These are phyloP conservation scores for Colossoma macropomum DNA, from an alignment of 2,113 vertebrate species.

Conservation along the genomic window DNA sequence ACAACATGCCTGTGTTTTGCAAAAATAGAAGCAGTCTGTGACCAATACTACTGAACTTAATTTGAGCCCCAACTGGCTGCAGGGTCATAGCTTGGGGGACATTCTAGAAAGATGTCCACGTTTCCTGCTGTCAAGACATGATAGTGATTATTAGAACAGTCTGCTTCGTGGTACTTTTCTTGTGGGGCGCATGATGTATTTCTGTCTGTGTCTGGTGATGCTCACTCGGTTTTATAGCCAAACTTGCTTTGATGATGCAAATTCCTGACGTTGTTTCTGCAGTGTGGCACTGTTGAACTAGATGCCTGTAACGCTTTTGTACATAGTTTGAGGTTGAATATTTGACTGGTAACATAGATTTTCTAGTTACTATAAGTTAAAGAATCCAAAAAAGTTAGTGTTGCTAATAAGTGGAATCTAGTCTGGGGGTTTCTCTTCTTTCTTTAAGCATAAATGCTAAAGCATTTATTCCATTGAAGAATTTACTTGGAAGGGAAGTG, in stretches of 20 bases:
- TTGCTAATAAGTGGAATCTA: too few relatives aligned
- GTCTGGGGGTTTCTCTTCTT: too few relatives aligned
- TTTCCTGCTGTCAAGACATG: slow-evolving; percentile 43
- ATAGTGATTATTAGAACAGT: slow-evolving; percentile 45
- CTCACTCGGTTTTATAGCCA: neutral
- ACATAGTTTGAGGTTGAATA: neutral
- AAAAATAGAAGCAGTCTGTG: slow-evolving; percentile 65
- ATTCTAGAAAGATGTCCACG: slow-evolving; percentile 32
- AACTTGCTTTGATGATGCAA: slow-evolving; percentile 16
- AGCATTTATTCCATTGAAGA: too few relatives aligned
- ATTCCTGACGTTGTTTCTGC: slow-evolving; percentile 25
- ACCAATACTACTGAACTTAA: slow-evolving; percentile 60
- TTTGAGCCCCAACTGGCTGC: slow-evolving; percentile 54
- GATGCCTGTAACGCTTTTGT: neutral
- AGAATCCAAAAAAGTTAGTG: neutral
- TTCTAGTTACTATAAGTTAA: neutral
- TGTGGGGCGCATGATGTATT: slow-evolving; percentile 5
- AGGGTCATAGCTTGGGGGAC: slow-evolving; percentile 39
- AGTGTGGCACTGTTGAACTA: neutral
- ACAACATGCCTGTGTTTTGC: slow-evolving; percentile 53
- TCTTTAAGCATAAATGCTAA: too few relatives aligned
- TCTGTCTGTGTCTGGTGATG: slow-evolving; percentile 2
- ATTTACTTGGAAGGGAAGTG: too few relatives aligned
- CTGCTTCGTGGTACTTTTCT: slow-evolving; percentile 13
- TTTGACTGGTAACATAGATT: neutral